Evolutionary conservation across 2,797 vertebrate species (phyloP), one percentile per base, ranked within the genome.

Genomic region (Phaenicophaeus curvirostris): DNA sequence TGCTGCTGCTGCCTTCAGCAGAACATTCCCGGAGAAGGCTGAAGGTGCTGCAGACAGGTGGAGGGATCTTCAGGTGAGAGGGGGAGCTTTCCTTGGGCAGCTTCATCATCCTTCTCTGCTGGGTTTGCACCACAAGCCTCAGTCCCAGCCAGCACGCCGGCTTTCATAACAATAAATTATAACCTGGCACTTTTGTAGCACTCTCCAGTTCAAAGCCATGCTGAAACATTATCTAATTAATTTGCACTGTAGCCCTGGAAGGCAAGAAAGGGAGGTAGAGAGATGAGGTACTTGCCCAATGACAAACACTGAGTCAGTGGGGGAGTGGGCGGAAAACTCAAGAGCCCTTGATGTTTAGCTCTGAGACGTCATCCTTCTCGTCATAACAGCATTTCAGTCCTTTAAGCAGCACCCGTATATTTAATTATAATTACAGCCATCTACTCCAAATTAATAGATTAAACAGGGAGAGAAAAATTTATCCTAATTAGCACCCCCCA

Each of bases 141-240:
- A 0, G 23, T 88, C 59, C 35, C 90, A 76, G 90, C 44, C 84
- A 82, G 80, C 67, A 62, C 0, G 0, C 46, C 0, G 1, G 75
- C 69, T 95, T 94, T 95, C 65, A 5, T 84, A 85, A 85, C 82
- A 94, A 58, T 85, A 55, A 89, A 93, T 92, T 89, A 85, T 72
- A 89, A 75, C 82, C 75, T 92, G 95, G 90, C 91, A 62, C 66
- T 72, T 80, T 27, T 75, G 62, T 44, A 78, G 73, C 39, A 59
- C 58, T 87, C 73, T 71, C 8, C 21, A 55, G 76, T 80, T 95
- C 91, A 87, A 95, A 93, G 93, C 76, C 5, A 2, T 16, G 63
- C 77, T 79, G 92, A 87, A 92, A 83, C 81, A 87, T 92, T 94
- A 85, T 89, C 92, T 94, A 89, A 96, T 94, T 95, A 95, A 95